A percentile compares a stretch with the other conserved stretches of the same genome.
Conservation (phyloP, 2,888 invertebrate species). For the Galerucella pusilla region DNA sequence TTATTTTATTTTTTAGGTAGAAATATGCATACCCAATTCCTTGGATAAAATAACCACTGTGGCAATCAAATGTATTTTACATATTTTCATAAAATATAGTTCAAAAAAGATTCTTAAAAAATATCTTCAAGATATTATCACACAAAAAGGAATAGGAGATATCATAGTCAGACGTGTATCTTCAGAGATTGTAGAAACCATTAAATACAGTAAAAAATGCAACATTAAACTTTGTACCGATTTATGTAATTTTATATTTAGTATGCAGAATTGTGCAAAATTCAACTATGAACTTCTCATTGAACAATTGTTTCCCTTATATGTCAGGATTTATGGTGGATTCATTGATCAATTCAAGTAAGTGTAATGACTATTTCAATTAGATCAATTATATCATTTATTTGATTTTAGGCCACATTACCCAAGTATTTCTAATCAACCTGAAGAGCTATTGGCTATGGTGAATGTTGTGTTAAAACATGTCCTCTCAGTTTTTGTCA, state of each 20-base stretch:
- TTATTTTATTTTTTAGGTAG: slow-evolving; percentile 38
- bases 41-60: slow-evolving; percentile 65
- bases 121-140: slow-evolving; percentile 50
- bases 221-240: slow-evolving; percentile 48
- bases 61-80: slow-evolving; percentile 49
- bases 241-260: slow-evolving; percentile 50
- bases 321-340: slow-evolving; percentile 49
- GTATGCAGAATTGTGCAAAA: slow-evolving; percentile 46
- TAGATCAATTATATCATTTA: background rate
- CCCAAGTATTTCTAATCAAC: background rate
- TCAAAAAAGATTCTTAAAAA: slow-evolving; percentile 51
- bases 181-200: slow-evolving; percentile 43
- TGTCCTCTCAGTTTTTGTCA: slow-evolving; percentile 48
- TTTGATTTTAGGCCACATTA: slow-evolving; percentile 30
- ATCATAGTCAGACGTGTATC: slow-evolving; percentile 42
- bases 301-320: slow-evolving; percentile 51
- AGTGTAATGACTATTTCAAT: slow-evolving; percentile 27
- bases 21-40: slow-evolving; percentile 33
- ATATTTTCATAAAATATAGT: slow-evolving; percentile 49
- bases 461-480: slow-evolving; percentile 50
- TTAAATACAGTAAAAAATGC: slow-evolving; percentile 45
- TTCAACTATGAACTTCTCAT: slow-evolving; percentile 48
- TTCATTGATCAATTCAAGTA: slow-evolving; percentile 50
- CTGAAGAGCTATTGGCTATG: slow-evolving; percentile 45
- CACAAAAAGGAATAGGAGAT: slow-evolving; percentile 42